These are phyloP conservation scores for Amyelois transitella DNA, from an alignment of 1,140 invertebrate genomes.

Conservation along the genomic window DNA sequence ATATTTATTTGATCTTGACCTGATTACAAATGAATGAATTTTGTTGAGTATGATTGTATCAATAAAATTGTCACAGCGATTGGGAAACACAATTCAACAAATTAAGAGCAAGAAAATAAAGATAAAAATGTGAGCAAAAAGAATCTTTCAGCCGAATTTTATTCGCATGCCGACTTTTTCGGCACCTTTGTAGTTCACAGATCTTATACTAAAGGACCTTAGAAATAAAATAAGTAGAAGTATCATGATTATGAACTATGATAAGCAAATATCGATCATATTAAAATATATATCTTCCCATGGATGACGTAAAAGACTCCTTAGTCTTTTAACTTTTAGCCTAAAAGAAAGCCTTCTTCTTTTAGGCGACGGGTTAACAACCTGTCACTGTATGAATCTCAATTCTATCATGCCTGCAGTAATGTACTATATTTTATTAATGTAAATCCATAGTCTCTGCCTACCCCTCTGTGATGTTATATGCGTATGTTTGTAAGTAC, in stretches of 20 bases:
- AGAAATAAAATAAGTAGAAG: not conserved
- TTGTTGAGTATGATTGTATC: no score
- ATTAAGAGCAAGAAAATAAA: not conserved
- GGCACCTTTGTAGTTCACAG: not conserved
- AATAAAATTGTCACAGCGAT: not conserved
- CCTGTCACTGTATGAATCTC: no score
- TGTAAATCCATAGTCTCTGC: no score
- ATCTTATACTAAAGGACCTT: not conserved
- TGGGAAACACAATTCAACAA: not conserved
- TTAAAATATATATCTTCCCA: not conserved
- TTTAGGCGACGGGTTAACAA: no score
- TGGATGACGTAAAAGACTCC: not conserved
- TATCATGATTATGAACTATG: not conserved
- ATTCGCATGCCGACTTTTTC: not conserved
- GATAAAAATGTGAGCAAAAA: not conserved
- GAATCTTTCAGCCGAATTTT: not conserved
- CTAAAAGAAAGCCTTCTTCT: no score
- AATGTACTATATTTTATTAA: no score
- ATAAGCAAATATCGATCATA: not conserved
- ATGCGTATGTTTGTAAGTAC: not conserved
- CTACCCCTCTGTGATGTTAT: no score
- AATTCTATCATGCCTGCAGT: no score
- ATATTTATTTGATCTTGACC: not conserved
- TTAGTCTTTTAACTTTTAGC: not conserved
- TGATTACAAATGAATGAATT: no score